A percentile compares a stretch with the other conserved stretches of the same genome.
phyloP scores from a whole-genome alignment of 2,113 vertebrate genomes.

The Leucosticte australis region DNA sequence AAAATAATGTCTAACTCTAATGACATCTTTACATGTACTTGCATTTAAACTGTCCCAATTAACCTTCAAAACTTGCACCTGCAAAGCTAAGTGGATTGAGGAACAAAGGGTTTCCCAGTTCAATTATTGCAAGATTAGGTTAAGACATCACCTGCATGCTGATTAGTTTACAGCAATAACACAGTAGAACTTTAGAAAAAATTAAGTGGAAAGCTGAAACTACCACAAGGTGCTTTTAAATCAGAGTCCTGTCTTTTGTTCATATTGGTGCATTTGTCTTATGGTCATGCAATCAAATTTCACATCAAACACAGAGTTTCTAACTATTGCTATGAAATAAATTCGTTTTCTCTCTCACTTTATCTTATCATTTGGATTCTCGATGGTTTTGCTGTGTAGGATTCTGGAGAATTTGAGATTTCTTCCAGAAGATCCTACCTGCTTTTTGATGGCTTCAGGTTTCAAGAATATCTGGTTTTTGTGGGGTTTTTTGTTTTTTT shows the following conservation, averaged over 20 bases:
- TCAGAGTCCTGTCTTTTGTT: not conserved
- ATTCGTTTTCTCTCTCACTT: not conserved
- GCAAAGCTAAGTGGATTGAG: not conserved
- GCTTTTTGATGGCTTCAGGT: not conserved
- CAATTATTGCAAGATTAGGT: not conserved
- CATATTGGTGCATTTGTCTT: not conserved
- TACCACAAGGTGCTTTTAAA: not conserved
- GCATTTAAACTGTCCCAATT: not conserved
- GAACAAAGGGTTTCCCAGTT: not conserved
- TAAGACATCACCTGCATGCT: not conserved
- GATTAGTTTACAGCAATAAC: not conserved
- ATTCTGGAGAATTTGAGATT: not conserved
- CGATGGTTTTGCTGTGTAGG: not conserved
- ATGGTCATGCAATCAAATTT: not conserved
- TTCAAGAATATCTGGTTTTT: not conserved
- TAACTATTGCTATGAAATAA: not conserved
- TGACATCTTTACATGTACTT: not conserved
- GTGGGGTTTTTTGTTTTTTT: not conserved
- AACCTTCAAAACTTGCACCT: not conserved
- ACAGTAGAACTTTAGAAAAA: not conserved
- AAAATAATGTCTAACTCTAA: not conserved
- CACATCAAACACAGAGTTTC: not conserved
- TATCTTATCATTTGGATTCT: not conserved
- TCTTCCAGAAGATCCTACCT: not conserved
- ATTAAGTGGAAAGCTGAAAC: not conserved